phyloP scores from a whole-genome alignment of 2,888 invertebrate genomes.

The Hololepta plana region DNA sequence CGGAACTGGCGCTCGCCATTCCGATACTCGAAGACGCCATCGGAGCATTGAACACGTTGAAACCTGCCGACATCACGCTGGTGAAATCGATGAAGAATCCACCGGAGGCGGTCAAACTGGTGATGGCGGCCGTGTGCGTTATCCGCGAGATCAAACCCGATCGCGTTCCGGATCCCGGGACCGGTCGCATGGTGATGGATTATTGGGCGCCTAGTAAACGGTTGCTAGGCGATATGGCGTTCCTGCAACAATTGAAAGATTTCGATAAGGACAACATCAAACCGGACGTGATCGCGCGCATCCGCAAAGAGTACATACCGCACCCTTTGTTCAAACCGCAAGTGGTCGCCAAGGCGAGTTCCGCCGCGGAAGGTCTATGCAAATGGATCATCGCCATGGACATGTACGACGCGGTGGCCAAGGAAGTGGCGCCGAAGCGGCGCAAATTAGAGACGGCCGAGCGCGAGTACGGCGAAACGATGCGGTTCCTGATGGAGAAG shows the following conservation, averaged over 20 bases:
- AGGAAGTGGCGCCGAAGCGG: constrained; percentile 72
- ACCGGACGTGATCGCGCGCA: constrained; percentile 48
- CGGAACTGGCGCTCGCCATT: constrained; percentile 74
- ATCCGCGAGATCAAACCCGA: constrained; percentile 67
- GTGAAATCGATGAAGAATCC: constrained; percentile 84
- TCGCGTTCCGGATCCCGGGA: constrained; percentile 51
- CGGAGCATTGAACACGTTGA: constrained; percentile 65
- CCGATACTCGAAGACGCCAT: constrained; percentile 63
- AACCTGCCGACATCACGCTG: constrained; percentile 67
- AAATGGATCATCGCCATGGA: constrained; percentile 86
- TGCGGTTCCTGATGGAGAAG: constrained; percentile 72
- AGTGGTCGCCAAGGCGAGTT: constrained; percentile 73
- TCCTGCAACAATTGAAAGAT: constrained; percentile 52
- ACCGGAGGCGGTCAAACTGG: constrained; percentile 61
- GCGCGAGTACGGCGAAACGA: constrained; percentile 60
- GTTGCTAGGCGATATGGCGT: constrained; percentile 63
- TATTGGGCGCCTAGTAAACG: constrained; percentile 77
- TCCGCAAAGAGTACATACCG: constrained; percentile 54
- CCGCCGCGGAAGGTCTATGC: constrained; percentile 85
- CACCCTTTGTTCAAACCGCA: constrained; percentile 64
- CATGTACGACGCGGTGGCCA: constrained; percentile 69
- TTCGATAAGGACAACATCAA: constrained; percentile 79
- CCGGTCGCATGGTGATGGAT: constrained; percentile 52
- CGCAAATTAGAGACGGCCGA: constrained; percentile 65
- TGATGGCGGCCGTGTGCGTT: constrained; percentile 82